Evolutionary conservation across 2,888 invertebrate species (phyloP), one percentile per base, ranked within the genome.

Genomic region (Hymenopus coronatus): DNA sequence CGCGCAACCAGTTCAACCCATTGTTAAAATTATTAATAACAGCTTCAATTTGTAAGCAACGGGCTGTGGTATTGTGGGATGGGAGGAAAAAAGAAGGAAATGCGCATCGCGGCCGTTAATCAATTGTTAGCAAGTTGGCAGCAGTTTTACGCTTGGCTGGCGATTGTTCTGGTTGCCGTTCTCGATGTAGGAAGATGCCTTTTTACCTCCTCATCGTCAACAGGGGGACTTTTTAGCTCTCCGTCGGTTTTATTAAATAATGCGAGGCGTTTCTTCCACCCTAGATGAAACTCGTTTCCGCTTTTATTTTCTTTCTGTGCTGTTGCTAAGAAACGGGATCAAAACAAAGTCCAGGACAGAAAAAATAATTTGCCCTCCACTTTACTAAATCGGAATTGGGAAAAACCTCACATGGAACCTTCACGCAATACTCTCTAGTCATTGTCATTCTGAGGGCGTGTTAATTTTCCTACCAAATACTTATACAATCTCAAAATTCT

Each of bases 51-150:
- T 70, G 54, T 70, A 70, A 70, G 54, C 54, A 70, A 20, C 54
- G 54, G 54, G 54, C 54, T 70, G 54, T 70, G 54, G 54, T 70
- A 70, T 70, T 70, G 54, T 70, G 54, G 54, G 25, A 70, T 70
- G 54, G 54, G 25, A 83, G 83, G 83, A 83, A 28, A 28, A 28
- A 28, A 28, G 40, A 46, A 28, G 6, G 15, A n/a, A 46, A 28
- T 46, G 85, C 54, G 15, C 85, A 85, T 85, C 85, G 27, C 46
- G 28, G 54, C 85, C 85, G 85, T 46, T 85, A 85, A 85, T 85
- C 85, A 85, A 85, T 85, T 85, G 85, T 85, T 46, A 85, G 54
- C 85, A 85, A 85, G 85, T 28, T 27, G 28, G 46, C 20, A 27
- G n/a, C 46, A 46, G 20, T 85, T 85, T 85, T 46, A 20, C 33